phyloP scores from a whole-genome alignment of 2,888 invertebrate genomes.

The Diarsia dahlii region DNA sequence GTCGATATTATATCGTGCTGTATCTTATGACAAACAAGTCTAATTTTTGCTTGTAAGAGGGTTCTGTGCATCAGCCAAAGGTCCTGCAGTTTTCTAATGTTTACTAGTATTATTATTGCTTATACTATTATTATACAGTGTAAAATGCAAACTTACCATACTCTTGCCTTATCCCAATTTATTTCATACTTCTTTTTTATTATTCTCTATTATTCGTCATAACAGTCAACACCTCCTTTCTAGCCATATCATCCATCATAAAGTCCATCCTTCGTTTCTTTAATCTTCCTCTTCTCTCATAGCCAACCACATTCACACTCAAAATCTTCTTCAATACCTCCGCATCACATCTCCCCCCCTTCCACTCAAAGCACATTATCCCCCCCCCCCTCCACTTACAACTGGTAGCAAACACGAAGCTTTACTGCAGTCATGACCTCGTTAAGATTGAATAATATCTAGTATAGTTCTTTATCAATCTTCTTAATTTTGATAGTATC shows the following conservation, averaged over 20 bases:
- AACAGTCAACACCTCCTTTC: neutral
- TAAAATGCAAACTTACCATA: neutral
- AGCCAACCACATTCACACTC: neutral
- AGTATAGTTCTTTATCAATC: neutral
- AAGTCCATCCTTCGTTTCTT: neutral
- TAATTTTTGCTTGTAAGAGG: neutral
- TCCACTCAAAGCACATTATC: neutral
- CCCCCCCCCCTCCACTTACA: neutral
- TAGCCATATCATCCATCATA: neutral
- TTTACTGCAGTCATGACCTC: conserved; percentile 52
- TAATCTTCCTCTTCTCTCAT: neutral
- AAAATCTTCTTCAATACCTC: neutral
- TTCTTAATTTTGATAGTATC: too few relatives aligned
- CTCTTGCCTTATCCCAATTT: neutral
- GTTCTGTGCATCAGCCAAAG: neutral
- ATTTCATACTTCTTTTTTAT: neutral
- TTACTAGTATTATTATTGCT: too few relatives aligned
- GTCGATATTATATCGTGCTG: neutral
- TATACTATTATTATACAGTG: neutral
- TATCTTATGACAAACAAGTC: neutral
- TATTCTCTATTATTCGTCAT: neutral
- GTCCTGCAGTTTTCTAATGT: neutral
- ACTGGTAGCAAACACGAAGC: conserved; percentile 9
- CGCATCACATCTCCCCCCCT: neutral
- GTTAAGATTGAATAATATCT: conserved; percentile 51